phyloP scores from a whole-genome alignment of 2,888 invertebrate species.

The Candidula unifasciata region DNA sequence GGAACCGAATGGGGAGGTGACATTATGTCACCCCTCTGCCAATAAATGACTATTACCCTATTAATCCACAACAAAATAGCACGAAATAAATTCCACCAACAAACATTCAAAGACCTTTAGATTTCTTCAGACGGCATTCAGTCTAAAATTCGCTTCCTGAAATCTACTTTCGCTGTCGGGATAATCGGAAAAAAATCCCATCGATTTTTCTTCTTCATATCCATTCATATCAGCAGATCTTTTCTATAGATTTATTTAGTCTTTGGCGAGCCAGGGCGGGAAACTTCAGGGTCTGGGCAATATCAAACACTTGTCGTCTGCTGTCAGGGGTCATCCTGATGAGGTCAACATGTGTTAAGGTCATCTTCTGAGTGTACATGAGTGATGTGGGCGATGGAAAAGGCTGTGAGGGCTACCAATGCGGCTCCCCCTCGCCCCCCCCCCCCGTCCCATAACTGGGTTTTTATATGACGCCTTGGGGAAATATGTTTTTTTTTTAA shows the following conservation, averaged over 20 bases:
- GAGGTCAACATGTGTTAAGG: background rate
- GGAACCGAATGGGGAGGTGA: too few species aligned
- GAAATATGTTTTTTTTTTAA: too few species aligned
- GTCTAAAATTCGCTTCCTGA: background rate
- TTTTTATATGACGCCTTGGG: too few species aligned
- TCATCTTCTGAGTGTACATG: background rate
- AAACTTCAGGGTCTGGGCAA: background rate
- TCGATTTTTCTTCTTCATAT: constrained; percentile 1
- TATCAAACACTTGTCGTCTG: constrained; percentile 14
- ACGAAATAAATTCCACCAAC: background rate
- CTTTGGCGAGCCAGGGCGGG: background rate
- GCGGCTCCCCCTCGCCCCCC: too few species aligned
- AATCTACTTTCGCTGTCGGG: background rate
- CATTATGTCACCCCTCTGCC: background rate
- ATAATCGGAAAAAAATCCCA: constrained; percentile 7
- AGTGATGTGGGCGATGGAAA: background rate
- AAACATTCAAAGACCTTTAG: background rate
- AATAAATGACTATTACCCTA: background rate
- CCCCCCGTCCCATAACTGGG: too few species aligned
- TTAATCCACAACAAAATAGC: background rate
- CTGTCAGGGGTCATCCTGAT: background rate
- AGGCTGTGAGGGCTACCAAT: background rate
- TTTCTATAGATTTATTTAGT: constrained; percentile 11
- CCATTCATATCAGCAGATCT: background rate
- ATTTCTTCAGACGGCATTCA: background rate